These are phyloP conservation scores for Apeltes quadracus DNA, from an alignment of 2,113 vertebrate genomes.

Conservation along the genomic window DNA sequence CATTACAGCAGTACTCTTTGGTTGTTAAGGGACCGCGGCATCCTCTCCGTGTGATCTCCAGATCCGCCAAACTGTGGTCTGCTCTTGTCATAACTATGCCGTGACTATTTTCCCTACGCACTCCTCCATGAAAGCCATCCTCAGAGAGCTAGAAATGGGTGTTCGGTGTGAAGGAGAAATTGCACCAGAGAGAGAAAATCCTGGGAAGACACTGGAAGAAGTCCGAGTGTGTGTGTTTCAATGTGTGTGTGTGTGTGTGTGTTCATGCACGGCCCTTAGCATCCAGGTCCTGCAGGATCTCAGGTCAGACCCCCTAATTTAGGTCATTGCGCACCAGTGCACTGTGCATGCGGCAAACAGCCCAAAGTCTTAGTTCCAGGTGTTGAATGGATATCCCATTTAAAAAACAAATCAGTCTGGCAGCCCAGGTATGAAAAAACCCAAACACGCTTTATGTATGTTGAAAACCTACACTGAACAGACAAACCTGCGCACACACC, in stretches of 20 bases:
- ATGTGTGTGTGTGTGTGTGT: conserved; percentile 15
- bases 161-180: conserved; percentile 49
- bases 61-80: conserved; percentile 58
- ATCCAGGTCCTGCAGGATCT: conserved; percentile 13
- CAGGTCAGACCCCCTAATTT: background rate
- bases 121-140: conserved; percentile 53
- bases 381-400: conserved; percentile 22
- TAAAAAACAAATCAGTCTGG: conserved; percentile 20
- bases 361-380: conserved; percentile 10
- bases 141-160: conserved; percentile 50
- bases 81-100: conserved; percentile 52
- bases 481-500: conserved; percentile 44
- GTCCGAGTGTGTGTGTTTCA: background rate
- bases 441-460: conserved; percentile 1
- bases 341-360: background rate
- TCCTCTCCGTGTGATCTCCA: conserved; percentile 61
- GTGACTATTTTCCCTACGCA: conserved; percentile 38
- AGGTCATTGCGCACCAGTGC: conserved; percentile 5
- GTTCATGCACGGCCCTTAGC: conserved; percentile 6
- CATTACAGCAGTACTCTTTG: conserved; percentile 46
- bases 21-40: conserved; percentile 58
- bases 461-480: conserved; percentile 11
- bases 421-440: conserved; percentile 21
- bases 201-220: conserved; percentile 31
- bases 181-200: conserved; percentile 45